phyloP scores from a whole-genome alignment of 2,888 invertebrate species.

The Bimastos eiseni region DNA sequence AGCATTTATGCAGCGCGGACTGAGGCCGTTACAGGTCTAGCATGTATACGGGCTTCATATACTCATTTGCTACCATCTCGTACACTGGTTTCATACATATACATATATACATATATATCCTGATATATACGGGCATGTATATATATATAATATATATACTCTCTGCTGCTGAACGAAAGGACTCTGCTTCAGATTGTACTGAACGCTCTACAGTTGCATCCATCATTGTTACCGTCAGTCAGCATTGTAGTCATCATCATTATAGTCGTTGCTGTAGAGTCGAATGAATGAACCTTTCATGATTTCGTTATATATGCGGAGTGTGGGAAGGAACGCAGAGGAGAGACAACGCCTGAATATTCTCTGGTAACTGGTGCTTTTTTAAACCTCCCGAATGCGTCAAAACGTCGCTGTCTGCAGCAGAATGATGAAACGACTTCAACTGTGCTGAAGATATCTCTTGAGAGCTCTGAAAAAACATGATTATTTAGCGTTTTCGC shows the following conservation, averaged over 20 bases:
- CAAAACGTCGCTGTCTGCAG: neutral
- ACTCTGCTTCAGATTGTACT: neutral
- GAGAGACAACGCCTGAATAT: neutral
- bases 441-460: neutral
- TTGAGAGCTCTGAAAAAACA: no score
- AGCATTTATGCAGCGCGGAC: neutral
- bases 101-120: no score
- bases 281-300: neutral
- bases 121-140: no score
- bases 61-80: no score
- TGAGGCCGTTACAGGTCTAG: no score
- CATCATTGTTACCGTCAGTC: neutral
- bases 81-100: no score
- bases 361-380: neutral
- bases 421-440: neutral
- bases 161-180: neutral
- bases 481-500: no score
- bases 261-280: neutral
- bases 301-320: neutral
- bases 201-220: neutral
- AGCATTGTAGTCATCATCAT: neutral
- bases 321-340: neutral
- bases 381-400: neutral
- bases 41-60: no score
- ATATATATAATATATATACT: neutral